A percentile compares a stretch with the other conserved stretches of the same genome.
phyloP scores from a whole-genome alignment of 2,797 vertebrate species.

The Microtus californicus region DNA sequence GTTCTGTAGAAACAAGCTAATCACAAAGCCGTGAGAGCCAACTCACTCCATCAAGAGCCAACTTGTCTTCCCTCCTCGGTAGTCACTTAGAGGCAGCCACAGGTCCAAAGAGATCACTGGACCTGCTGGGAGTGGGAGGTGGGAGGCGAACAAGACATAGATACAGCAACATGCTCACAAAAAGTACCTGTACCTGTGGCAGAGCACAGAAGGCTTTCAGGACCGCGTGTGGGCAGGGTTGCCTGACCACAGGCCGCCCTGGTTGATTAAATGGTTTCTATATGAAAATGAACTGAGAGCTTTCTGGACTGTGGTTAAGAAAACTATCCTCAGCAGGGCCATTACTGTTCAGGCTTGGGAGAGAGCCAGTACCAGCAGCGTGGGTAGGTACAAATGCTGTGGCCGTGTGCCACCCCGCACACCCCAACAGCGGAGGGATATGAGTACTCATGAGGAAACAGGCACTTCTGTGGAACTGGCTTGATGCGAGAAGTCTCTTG shows the following conservation, averaged over 20 bases:
- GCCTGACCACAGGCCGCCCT: background rate
- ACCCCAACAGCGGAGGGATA: background rate
- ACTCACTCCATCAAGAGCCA: background rate
- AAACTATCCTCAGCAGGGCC: background rate
- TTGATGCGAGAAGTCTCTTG: background rate
- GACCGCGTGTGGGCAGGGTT: background rate
- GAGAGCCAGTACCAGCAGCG: background rate
- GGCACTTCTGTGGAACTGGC: background rate
- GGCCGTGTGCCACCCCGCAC: background rate
- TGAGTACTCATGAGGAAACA: background rate
- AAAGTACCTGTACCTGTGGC: background rate
- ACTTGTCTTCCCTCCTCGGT: background rate
- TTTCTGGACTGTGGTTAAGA: background rate
- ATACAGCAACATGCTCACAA: background rate
- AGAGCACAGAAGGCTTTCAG: background rate
- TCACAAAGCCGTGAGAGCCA: background rate
- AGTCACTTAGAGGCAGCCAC: background rate
- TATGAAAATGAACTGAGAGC: conserved; percentile 40
- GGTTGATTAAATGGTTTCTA: conserved; percentile 41
- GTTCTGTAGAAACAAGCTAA: conserved; percentile 34
- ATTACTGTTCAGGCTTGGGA: background rate
- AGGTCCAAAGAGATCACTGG: background rate
- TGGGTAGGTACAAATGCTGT: background rate
- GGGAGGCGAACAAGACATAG: background rate
- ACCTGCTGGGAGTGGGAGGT: background rate